These are phyloP conservation scores for Furcifer pardalis DNA, from an alignment of 2,797 vertebrate genomes.

Conservation along the genomic window DNA sequence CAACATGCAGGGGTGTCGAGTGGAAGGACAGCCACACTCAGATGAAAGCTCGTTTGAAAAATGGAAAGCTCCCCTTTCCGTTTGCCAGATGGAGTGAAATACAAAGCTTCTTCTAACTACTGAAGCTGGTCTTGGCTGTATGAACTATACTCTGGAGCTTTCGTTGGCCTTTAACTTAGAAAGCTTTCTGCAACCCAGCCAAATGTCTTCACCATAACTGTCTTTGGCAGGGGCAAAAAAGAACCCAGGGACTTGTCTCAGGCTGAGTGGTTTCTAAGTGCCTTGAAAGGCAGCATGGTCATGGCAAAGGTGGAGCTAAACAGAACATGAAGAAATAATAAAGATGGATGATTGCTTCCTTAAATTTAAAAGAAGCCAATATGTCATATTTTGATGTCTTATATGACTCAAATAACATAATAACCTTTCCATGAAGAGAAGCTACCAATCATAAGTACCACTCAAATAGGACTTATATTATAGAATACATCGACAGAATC, in stretches of 20 bases:
- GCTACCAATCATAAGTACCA: neutral
- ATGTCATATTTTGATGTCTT: neutral
- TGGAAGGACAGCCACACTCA: slow-evolving; percentile 60
- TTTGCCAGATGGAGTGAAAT: slow-evolving; percentile 36
- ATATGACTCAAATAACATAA: neutral
- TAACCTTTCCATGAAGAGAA: neutral
- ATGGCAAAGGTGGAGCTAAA: neutral
- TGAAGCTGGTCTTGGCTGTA: slow-evolving; percentile 4
- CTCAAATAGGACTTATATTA: neutral
- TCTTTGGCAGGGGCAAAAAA: neutral
- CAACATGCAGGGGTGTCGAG: slow-evolving; percentile 58
- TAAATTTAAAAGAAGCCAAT: slow-evolving; percentile 7
- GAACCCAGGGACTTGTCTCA: slow-evolving; percentile 4
- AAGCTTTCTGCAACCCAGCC: slow-evolving; percentile 51
- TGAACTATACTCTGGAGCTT: slow-evolving; percentile 54
- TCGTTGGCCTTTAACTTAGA: slow-evolving; percentile 46
- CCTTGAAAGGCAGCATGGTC: slow-evolving; percentile 38
- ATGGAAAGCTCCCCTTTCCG: neutral
- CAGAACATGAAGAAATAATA: neutral
- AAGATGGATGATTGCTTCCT: neutral
- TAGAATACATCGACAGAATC: neutral
- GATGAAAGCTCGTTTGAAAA: slow-evolving; percentile 40
- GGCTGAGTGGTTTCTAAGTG: slow-evolving; percentile 26
- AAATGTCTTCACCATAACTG: slow-evolving; percentile 31
- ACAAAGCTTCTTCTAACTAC: slow-evolving; percentile 21